These are phyloP conservation scores for Hemiprocne comata DNA, from an alignment of 2,113 vertebrate genomes.

Conservation along the genomic window DNA sequence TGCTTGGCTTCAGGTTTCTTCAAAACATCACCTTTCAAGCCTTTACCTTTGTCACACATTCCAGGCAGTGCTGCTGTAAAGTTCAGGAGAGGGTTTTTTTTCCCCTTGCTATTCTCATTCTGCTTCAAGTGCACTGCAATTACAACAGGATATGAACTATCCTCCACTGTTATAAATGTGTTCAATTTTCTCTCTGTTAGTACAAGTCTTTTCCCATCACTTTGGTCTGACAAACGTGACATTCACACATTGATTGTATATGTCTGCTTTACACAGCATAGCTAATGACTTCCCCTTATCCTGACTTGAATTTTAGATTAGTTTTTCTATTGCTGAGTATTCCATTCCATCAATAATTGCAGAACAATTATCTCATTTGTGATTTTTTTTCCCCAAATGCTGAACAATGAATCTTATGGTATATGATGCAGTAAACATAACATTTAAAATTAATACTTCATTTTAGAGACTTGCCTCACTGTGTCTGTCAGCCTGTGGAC, in stretches of 20 bases:
- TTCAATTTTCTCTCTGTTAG: conserved; percentile 64
- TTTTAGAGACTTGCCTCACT: background rate
- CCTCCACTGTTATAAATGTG: conserved; percentile 58
- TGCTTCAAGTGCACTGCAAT: conserved; percentile 30
- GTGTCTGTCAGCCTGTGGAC: background rate
- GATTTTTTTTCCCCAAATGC: background rate
- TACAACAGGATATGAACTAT: conserved; percentile 64
- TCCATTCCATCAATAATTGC: conserved; percentile 36
- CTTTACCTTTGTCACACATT: conserved; percentile 6
- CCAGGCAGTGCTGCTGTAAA: background rate
- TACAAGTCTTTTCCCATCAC: conserved; percentile 64
- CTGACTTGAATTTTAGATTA: conserved; percentile 63
- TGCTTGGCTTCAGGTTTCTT: background rate
- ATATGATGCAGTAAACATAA: background rate
- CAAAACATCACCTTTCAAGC: conserved; percentile 3
- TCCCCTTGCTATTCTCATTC: background rate
- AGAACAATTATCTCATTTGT: conserved; percentile 48
- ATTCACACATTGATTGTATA: conserved; percentile 64
- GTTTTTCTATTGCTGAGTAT: conserved; percentile 30
- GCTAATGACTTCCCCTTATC: conserved; percentile 56
- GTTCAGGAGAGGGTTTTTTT: background rate
- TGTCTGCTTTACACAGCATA: conserved; percentile 59
- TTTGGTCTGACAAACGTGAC: conserved; percentile 65
- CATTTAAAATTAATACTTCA: background rate
- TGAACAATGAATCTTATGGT: background rate